These are phyloP conservation scores for Ferdinandea cuprea DNA, from an alignment of 2,888 invertebrate genomes.

Conservation along the genomic window DNA sequence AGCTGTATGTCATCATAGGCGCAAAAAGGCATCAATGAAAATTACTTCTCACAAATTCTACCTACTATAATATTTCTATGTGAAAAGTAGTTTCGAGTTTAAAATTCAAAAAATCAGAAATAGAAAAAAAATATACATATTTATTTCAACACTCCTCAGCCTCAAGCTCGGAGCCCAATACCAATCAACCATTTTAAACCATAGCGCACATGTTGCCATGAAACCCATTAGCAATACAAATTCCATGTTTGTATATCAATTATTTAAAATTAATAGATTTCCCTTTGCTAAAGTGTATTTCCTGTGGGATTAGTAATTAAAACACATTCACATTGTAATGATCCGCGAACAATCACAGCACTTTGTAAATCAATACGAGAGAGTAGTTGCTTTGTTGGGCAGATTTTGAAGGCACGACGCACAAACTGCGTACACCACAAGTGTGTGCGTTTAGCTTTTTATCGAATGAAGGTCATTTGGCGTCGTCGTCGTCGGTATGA, in stretches of 20 bases:
- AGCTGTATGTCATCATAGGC: too few relatives aligned
- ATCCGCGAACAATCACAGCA: conserved; percentile 24
- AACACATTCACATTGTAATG: conserved; percentile 43
- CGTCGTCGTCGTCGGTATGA: conserved; percentile 55
- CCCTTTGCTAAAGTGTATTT: conserved; percentile 24
- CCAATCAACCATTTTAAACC: too few relatives aligned
- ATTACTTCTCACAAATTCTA: not conserved
- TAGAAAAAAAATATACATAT: not conserved
- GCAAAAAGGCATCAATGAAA: conserved; percentile 7
- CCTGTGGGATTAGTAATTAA: conserved; percentile 54
- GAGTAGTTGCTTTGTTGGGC: not conserved
- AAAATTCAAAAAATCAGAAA: conserved; percentile 3
- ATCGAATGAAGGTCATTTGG: conserved; percentile 44
- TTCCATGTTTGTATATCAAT: conserved; percentile 45
- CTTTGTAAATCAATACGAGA: conserved; percentile 35
- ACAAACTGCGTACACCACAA: not conserved
- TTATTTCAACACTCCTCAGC: too few relatives aligned
- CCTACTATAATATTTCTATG: too few relatives aligned
- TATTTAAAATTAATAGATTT: conserved; percentile 47
- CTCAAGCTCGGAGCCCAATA: too few relatives aligned
- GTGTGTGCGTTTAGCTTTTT: conserved; percentile 4
- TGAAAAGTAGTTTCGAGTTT: not conserved
- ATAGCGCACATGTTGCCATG: not conserved
- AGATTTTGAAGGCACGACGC: not conserved
- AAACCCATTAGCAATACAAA: conserved; percentile 13